These are phyloP conservation scores for Eupleurogrammus muticus DNA, from an alignment of 2,797 vertebrate species.

Conservation along the genomic window DNA sequence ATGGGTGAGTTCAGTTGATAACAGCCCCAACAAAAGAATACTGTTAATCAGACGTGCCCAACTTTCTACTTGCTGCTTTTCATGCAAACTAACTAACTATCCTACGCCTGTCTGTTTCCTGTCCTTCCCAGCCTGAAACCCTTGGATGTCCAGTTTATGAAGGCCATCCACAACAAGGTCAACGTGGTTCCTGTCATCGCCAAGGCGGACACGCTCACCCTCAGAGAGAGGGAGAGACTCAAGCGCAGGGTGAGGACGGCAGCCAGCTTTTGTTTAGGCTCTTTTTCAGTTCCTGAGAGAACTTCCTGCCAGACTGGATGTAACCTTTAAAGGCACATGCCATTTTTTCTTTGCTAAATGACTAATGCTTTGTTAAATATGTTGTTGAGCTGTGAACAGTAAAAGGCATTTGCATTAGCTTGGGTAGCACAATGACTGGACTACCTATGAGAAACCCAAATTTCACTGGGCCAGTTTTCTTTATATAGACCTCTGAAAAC, in stretches of 20 bases:
- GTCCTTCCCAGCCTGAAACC: slow-evolving; percentile 89
- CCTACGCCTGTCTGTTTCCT: slow-evolving; percentile 39
- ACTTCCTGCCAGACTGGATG: background rate
- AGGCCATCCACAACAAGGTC: slow-evolving; percentile 99
- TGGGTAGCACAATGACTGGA: no score
- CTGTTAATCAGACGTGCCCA: background rate
- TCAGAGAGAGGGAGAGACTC: slow-evolving; percentile 94
- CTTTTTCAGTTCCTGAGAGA: slow-evolving; percentile 46
- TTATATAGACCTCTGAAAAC: no score
- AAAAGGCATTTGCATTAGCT: no score
- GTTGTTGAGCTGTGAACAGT: no score
- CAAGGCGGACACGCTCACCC: slow-evolving; percentile 96
- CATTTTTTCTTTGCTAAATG: no score
- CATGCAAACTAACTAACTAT: background rate
- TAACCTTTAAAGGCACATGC: no score
- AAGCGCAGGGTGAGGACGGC: slow-evolving; percentile 91
- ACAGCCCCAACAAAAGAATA: background rate
- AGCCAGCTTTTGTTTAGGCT: slow-evolving; percentile 36
- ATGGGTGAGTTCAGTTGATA: slow-evolving; percentile 85
- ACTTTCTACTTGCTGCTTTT: background rate
- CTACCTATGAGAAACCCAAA: no score
- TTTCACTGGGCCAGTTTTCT: no score
- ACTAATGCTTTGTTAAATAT: no score
- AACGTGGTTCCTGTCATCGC: slow-evolving; percentile 98
- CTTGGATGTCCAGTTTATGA: slow-evolving; percentile 98